Base-by-base conservation (phyloP, 2,113 vertebrate species). In the Nannobrachium achirus region DNA sequence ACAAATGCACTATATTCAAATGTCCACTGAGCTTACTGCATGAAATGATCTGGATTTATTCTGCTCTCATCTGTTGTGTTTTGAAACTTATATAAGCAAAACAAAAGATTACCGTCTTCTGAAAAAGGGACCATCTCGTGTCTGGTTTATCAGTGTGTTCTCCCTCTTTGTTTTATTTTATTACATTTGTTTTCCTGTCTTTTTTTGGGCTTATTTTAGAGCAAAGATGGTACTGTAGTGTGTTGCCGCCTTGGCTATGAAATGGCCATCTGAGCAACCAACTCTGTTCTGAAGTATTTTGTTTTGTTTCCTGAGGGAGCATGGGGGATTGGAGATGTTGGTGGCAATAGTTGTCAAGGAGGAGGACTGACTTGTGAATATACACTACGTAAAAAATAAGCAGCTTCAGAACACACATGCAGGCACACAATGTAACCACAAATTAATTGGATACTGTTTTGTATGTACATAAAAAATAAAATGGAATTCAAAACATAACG, bases 361-460 rank as follows among this genome's bases (percentile, higher is more conserved):
- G 42, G 63, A 79, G 56, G 67, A 73, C 76, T 79, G 75, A 82
- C 77, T 73, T 85, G 79, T 89, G 70, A 75, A 80, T 73, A 86
- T 75, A 49, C 60, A 86, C 78, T 80, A 83, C 84, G 69, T 81
- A 55, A 33, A 74, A 77, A 20, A 62, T 51, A 33, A 33, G 42
- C 58, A 0, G 69, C 81, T 84, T 87, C 57, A 69, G 56, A 69
- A 58, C 76, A 81, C 56, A 58, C 63, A 56, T 66, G 65, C 75
- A 77, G 25, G 66, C 58, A 78, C 71, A 72, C 64, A 71, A 50
- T 84, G 71, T 80, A 77, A 71, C 71, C 79, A 72, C 68, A 59
- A 59, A 63, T 56, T 85, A 82, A 85, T 83, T 86, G 70, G 81
- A 86, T 88, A 79, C 74, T 83, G 71, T 84, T 86, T 89, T 88